phyloP scores from a whole-genome alignment of 2,797 vertebrate species.

The Anas flavirostris region DNA sequence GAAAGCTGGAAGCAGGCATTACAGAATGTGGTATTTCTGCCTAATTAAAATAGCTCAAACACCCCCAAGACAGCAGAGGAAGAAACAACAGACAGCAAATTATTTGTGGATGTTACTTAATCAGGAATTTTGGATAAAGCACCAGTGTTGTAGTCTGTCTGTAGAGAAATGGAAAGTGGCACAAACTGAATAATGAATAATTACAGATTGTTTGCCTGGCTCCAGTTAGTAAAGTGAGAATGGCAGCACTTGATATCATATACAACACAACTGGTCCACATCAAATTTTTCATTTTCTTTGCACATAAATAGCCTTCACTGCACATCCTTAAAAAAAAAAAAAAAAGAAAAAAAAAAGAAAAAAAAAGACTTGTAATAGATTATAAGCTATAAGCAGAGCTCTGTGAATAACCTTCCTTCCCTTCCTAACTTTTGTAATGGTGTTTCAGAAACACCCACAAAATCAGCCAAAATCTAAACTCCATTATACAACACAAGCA shows the following conservation, averaged over 20 bases:
- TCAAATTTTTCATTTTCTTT: background rate
- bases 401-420: background rate
- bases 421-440: background rate
- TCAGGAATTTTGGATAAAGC: background rate
- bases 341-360: too few species aligned
- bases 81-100: background rate
- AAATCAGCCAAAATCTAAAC: background rate
- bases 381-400: background rate
- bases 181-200: background rate
- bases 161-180: background rate
- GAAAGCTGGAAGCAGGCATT: background rate
- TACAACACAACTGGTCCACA: background rate
- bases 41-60: background rate
- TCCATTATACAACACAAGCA: background rate
- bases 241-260: background rate
- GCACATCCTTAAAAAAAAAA: background rate
- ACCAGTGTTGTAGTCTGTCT: background rate
- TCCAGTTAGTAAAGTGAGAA: background rate
- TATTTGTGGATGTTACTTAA: background rate
- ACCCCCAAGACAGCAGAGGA: background rate
- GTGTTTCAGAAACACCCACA: background rate
- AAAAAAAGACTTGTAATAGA: background rate
- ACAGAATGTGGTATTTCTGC: background rate
- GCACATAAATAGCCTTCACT: background rate
- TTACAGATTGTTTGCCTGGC: background rate